Base-by-base conservation (phyloP, 2,797 vertebrate species). In the Pogoniulus pusillus region DNA sequence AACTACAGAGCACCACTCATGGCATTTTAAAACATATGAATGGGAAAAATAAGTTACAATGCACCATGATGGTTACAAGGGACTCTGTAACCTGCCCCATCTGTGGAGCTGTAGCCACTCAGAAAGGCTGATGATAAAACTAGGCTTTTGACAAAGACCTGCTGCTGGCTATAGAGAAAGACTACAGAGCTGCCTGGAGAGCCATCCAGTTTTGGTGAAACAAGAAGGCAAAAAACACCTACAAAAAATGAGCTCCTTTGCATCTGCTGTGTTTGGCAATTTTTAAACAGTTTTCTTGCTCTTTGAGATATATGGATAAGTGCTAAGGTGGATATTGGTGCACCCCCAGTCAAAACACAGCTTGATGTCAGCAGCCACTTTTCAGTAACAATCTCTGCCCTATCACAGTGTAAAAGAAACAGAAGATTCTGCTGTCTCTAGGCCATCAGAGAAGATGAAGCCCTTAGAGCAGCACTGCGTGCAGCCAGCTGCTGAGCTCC, bases 391-490 rank as follows among this genome's bases (percentile, higher is more conserved):
- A 1, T 16, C 27, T 27, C 41, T 82, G 27, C 41, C 7, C 35
- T 35, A 45, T 53, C 53, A 59, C 37, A 73, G 0, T 2, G 2
- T 7, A 12, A 8, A 11, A 78, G 29, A 15, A 53, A 2, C 23
- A 41, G 30, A 71, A 16, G 15, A 57, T n/a, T 20, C 57, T 45
- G 23, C 29, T 72, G 58, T 45, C 82, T 39, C 14, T 65, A 57
- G 54, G 16, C 13, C 35, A 5, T 0, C 57, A 17, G n/a, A 2
- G 6, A 16, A 55, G 43, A 7, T 2, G 1, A 60, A 41, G 54
- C 35, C 55, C 37, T 24, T 13, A 1, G 32, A 62, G 41, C 16
- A 51, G 30, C 49, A 1, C 7, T 30, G 22, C 0, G 0, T 0
- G 1, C 3, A 1, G 51, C 5, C 53, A 74, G 58, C 27, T 45